Evolutionary conservation across 2,113 vertebrate genomes (phyloP), one percentile per base, ranked within the genome.

Genomic region (Furnarius figulus): DNA sequence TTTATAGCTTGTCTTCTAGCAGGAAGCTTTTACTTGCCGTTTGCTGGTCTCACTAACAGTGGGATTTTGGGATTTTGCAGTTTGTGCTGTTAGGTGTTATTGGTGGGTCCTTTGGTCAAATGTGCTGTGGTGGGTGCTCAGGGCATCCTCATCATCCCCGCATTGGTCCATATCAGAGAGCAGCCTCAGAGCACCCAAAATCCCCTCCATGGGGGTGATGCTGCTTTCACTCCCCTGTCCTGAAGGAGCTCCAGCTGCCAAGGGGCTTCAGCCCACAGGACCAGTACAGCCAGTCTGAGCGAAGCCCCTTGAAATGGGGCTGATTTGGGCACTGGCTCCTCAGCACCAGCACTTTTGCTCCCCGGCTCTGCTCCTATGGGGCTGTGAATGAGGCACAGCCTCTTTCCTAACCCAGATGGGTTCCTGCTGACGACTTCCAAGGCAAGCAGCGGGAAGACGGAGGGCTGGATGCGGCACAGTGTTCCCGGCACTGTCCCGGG

Each of bases 61-160:
- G 55, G 37, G 10, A 4, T 28, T 90, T 61, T 3, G 50, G 49
- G 14, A 6, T 28, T 47, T n/a, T 11, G 37, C 46, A 24, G 44
- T 53, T 19, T 23, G 24, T 14, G 61, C 31, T 19, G 10, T 12
- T 39, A 5, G 85, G 35, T 40, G 75, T 31, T 7, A 17, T 28
- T 1, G 58, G 12, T 49, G 78, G 71, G 65, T 6, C 0, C 0
- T 18, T 5, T 1, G 25, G 63, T 11, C 58, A 7, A 2, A 66
- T 19, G 71, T 19, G 67, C 23, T 2, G 3, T 39, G 24, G 24
- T 1, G 9, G 25, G 12, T 42, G 62, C 47, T 47, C 52, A 8
- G 83, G 22, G 52, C 76, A 23, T 6, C 56, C 28, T 68, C 24
- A 7, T 11, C 8, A 0, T 37, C 23, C 27, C 42, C 7, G 1